Evolutionary conservation across 2,113 vertebrate genomes (phyloP).

Genomic region (Hemiscyllium ocellatum): DNA sequence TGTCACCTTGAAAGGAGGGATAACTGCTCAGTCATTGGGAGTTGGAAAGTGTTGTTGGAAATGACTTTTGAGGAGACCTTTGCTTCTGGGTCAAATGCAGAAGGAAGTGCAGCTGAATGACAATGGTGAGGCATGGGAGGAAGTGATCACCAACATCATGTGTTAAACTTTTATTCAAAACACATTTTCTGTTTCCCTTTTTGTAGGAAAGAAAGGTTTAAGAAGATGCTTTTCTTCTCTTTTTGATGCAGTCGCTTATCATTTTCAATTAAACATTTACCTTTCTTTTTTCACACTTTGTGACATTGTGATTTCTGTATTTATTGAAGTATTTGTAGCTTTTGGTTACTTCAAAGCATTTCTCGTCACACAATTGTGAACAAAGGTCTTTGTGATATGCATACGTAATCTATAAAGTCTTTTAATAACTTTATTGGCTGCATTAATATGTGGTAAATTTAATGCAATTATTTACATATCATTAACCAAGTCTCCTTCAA

Average conservation of each 20-base stretch:
- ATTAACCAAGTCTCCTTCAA: neutral
- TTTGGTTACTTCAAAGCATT: constrained; percentile 18
- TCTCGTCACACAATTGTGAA: neutral
- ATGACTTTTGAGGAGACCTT: neutral
- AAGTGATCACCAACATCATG: neutral
- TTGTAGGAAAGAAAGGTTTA: neutral
- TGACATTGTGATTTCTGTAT: neutral
- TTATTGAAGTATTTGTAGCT: neutral
- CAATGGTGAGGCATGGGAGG: neutral
- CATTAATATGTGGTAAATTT: neutral
- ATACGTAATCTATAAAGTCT: neutral
- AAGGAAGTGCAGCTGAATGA: neutral
- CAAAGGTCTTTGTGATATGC: neutral
- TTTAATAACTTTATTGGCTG: neutral
- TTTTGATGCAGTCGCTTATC: constrained; percentile 21
- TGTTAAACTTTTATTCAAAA: constrained; percentile 13
- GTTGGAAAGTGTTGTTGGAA: neutral
- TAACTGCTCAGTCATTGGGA: neutral
- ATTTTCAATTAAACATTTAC: constrained; percentile 30
- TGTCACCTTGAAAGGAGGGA: neutral
- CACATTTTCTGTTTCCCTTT: constrained; percentile 13
- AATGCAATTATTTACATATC: neutral
- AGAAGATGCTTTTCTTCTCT: neutral
- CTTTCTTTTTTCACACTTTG: neutral
- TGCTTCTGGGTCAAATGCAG: neutral